Conservation (phyloP, 2,113 vertebrate genomes). For the Psilopogon haemacephalus region DNA sequence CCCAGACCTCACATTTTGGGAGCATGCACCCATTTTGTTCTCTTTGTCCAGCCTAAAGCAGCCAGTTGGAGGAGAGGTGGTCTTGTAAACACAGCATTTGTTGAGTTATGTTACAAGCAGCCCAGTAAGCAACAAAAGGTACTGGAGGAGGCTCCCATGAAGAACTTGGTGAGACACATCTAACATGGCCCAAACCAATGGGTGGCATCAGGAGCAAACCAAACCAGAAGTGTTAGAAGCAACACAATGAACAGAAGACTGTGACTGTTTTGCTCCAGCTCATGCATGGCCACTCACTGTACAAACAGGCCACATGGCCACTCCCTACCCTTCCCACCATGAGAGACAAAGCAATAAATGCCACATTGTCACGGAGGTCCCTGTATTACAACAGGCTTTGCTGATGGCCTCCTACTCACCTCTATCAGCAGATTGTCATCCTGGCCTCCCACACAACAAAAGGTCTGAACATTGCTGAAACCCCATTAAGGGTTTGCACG, state of each 20-base stretch:
- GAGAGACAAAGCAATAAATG: neutral
- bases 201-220: neutral
- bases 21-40: neutral
- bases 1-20: neutral
- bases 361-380: neutral
- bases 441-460: neutral
- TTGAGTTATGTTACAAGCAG: neutral
- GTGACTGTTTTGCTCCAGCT: neutral
- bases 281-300: neutral
- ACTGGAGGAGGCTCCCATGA: neutral
- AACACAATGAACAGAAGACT: neutral
- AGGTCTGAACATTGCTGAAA: neutral
- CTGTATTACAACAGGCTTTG: neutral
- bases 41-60: neutral
- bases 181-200: neutral
- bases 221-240: neutral
- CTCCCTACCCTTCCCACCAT: rapidly evolving
- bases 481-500: neutral
- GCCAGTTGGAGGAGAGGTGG: neutral
- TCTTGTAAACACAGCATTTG: neutral
- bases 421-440: neutral
- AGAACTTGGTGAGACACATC: neutral
- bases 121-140: neutral
- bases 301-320: neutral
- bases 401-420: neutral